Base-by-base conservation (phyloP, 2,888 invertebrate species). In the Rhingia campestris region DNA sequence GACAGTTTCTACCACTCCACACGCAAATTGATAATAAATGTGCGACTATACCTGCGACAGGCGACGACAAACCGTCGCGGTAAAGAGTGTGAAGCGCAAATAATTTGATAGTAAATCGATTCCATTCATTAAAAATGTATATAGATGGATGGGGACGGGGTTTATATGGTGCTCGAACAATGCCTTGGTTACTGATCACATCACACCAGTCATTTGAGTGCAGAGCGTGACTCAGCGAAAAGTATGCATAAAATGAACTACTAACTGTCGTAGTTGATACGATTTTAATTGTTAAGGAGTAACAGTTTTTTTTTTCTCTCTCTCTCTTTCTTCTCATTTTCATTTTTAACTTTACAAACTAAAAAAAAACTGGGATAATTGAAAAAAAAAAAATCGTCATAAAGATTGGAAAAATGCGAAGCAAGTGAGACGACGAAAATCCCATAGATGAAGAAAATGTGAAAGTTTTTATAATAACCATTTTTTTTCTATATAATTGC, bases 41-140 rank as follows among this genome's bases (percentile, higher is more conserved):
- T 53, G 39, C 3, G 53, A 35, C 35, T 32, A 63, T 6, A 30
- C 14, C 14, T 4, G 7, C 0, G 43, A n/a, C 22, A 22, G 22
- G 22, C 4, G 33, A 1, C 22, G 6, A 53, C 43, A 7, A 5
- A 37, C 45, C 43, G 32, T n/a, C 41, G 35, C 35, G 64, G 33
- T 49, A 54, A 49, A 35, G 63, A 58, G 37, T 58, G 64, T 33
- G 56, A 74, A 64, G 32, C 56, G 51, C 14, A 41, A 56, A 66
- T 49, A 75, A 51, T 58, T 43, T 43, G 49, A 75, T 67, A 58
- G 59, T 82, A 73, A 82, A 82, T 76, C 70, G 76, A 81, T 81
- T 67, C 43, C 76, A 76, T 76, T 81, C 81, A 76, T 73, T 67
- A 81, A 63, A 80, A 35, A 51, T 32, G 47, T 49, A n/a, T n/a